Conservation (phyloP, 2,797 vertebrate species). For the Rhadinocentrus ornatus region DNA sequence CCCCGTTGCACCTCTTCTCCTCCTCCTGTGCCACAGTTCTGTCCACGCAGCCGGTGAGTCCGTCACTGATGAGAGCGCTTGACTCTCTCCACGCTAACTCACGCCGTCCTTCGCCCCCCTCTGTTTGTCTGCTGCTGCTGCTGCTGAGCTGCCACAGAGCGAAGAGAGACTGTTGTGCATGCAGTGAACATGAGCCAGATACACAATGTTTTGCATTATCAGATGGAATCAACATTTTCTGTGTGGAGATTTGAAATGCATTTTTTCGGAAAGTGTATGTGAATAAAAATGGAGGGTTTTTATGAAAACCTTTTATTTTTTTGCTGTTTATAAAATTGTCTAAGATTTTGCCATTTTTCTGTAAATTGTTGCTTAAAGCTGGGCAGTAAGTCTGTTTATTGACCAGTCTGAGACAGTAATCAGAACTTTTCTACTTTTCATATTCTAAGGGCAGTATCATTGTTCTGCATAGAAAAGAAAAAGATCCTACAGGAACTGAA, state of each 20-base stretch:
- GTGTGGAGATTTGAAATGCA: background rate
- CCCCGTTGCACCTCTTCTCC: constrained; percentile 56
- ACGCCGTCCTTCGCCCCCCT: constrained; percentile 58
- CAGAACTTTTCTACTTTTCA: background rate
- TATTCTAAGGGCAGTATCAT: background rate
- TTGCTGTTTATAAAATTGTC: background rate
- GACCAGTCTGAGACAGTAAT: background rate
- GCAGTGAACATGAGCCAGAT: constrained; percentile 1
- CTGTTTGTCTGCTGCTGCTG: constrained; percentile 64
- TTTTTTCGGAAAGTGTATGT: background rate
- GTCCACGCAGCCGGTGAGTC: constrained; percentile 68
- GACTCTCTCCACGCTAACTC: constrained; percentile 58
- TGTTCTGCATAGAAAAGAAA: background rate
- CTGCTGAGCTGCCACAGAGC: constrained; percentile 39
- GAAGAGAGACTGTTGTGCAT: constrained; percentile 29
- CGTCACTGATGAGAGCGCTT: constrained; percentile 64
- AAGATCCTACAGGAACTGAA: background rate
- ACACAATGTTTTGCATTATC: background rate
- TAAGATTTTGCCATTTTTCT: background rate
- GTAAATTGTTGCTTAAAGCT: background rate
- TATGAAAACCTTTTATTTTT: background rate
- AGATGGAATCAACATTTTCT: background rate
- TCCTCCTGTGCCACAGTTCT: constrained; percentile 71
- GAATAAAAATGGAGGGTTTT: background rate
- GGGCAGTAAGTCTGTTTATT: background rate